These are phyloP conservation scores for Stegastes partitus DNA, from an alignment of 2,113 vertebrate genomes.

Conservation along the genomic window DNA sequence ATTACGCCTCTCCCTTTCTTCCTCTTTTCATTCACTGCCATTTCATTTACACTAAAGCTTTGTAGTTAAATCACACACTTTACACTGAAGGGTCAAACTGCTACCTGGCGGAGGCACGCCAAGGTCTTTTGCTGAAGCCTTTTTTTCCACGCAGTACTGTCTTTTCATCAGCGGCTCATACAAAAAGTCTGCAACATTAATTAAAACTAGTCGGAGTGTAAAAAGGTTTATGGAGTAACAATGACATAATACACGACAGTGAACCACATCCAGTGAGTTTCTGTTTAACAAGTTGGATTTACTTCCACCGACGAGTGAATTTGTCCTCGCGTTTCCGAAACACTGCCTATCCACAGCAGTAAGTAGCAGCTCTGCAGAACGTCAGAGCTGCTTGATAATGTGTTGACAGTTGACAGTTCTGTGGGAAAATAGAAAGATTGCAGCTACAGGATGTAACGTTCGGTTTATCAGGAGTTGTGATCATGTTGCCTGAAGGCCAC, in stretches of 20 bases:
- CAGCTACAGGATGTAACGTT: conserved; percentile 3
- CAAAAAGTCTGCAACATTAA: background rate
- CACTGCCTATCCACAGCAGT: conserved; percentile 30
- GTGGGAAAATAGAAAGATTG: background rate
- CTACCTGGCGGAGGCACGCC: conserved; percentile 32
- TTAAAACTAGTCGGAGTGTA: background rate
- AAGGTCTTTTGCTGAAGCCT: conserved; percentile 39
- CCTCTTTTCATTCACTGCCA: conserved; percentile 15
- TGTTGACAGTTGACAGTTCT: conserved; percentile 35
- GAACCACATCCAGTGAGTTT: background rate
- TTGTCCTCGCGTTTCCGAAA: conserved; percentile 13
- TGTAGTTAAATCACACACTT: conserved; percentile 19
- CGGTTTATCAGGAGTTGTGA: background rate
- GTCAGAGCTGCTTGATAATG: conserved; percentile 20
- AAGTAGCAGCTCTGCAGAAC: conserved; percentile 32
- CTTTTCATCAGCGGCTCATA: background rate
- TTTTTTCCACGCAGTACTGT: background rate
- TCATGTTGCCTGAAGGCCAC: conserved; percentile 11
- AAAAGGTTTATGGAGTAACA: background rate
- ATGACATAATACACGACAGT: background rate
- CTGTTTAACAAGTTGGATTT: too few relatives aligned
- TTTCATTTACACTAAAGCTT: conserved; percentile 35
- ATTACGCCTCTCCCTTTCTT: conserved; percentile 19
- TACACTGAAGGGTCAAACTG: conserved; percentile 28
- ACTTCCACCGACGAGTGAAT: too few relatives aligned